Evolutionary conservation across 2,113 vertebrate genomes (phyloP).

Genomic region (Syngnathoides biaculeatus): DNA sequence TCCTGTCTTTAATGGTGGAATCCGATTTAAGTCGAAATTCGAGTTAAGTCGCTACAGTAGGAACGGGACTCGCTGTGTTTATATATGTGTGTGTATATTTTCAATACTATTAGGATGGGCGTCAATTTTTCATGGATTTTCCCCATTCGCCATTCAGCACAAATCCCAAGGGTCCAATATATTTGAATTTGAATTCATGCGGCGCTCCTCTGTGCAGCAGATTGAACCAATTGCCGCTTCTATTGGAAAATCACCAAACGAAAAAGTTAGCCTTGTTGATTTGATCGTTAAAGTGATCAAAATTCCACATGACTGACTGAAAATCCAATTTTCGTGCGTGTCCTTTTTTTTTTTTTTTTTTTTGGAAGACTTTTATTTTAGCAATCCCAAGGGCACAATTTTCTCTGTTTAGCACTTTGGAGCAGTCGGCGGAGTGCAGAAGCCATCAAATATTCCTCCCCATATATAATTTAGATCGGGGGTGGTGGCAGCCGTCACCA

Average conservation of each 20-base stretch:
- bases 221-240: neutral
- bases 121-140: too few relatives aligned
- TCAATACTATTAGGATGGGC: too few relatives aligned
- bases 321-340: neutral
- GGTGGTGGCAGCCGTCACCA: slow-evolving; percentile 1
- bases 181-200: neutral
- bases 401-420: slow-evolving; percentile 43
- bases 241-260: neutral
- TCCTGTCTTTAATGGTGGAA: too few relatives aligned
- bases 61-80: too few relatives aligned
- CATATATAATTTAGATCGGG: slow-evolving; percentile 34
- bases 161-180: too few relatives aligned
- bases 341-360: neutral
- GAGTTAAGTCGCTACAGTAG: too few relatives aligned
- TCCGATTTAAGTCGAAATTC: too few relatives aligned
- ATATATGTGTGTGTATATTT: too few relatives aligned
- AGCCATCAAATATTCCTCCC: slow-evolving; percentile 30
- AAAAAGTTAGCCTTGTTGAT: neutral
- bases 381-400: slow-evolving; percentile 42
- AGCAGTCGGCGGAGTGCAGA: slow-evolving; percentile 15
- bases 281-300: neutral
- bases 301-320: neutral
- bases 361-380: slow-evolving; percentile 53
- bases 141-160: too few relatives aligned
- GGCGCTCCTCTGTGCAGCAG: neutral